phyloP scores from a whole-genome alignment of 2,113 vertebrate genomes.

The Laticauda laticaudata region DNA sequence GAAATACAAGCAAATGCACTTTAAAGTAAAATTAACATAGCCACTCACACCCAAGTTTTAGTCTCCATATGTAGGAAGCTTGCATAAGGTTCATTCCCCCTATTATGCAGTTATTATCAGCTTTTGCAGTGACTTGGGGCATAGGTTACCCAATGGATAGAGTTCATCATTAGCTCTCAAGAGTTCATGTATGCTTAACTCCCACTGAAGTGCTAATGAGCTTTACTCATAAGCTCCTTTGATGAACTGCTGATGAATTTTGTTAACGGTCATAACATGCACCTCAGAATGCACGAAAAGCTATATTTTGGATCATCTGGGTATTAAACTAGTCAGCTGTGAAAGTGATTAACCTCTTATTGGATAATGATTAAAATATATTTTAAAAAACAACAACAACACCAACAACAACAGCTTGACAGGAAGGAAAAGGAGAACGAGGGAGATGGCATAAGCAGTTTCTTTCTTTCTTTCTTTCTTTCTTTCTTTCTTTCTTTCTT shows the following conservation, averaged over 20 bases:
- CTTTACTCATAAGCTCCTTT: conserved; percentile 36
- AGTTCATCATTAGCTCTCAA: conserved; percentile 31
- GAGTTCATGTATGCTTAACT: conserved; percentile 13
- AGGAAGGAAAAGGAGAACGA: too few species aligned
- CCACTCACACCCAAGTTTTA: neutral
- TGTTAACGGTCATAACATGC: conserved; percentile 23
- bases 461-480: too few species aligned
- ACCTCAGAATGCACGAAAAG: conserved; percentile 22
- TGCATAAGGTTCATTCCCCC: neutral
- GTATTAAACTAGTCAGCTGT: conserved; percentile 8
- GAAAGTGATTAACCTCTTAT: conserved; percentile 23
- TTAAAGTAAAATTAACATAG: neutral
- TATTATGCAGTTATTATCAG: conserved; percentile 3
- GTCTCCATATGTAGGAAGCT: neutral
- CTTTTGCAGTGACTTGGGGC: neutral
- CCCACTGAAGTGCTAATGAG: conserved; percentile 32
- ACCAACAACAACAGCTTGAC: neutral
- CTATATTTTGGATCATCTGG: conserved; percentile 17
- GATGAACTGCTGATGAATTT: conserved; percentile 27
- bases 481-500: too few species aligned
- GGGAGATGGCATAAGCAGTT: neutral
- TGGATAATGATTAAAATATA: neutral
- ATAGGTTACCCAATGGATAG: neutral
- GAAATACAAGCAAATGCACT: neutral
- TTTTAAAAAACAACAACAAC: neutral